Evolutionary conservation across 92 coral and sea anemone species (phyloP).

Genomic region (Epizoanthus scotinus): DNA sequence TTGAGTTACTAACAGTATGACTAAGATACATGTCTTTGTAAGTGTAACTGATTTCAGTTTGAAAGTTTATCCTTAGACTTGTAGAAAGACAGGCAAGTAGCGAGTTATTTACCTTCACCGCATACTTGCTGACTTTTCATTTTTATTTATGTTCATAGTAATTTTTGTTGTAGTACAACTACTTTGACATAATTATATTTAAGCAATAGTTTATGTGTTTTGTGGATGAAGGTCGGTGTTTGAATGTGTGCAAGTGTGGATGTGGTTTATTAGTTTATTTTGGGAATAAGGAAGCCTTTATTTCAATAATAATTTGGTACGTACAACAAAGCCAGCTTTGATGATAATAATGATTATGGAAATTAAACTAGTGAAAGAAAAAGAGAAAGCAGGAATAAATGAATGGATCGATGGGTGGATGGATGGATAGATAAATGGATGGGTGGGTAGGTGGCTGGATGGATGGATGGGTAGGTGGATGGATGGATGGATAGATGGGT

Average conservation of each 20-base stretch:
- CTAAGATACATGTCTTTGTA: no score
- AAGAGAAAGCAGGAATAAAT: neutral
- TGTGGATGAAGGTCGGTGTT: neutral
- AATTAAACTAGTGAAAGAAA: neutral
- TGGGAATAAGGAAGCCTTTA: no score
- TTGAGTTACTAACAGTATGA: no score
- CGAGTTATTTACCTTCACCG: no score
- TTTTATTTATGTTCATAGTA: no score
- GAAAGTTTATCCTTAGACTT: no score
- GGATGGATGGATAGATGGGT: neutral
- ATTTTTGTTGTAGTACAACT: neutral
- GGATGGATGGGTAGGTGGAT: no score
- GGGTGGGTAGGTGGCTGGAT: no score
- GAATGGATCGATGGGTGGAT: neutral
- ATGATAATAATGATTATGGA: neutral
- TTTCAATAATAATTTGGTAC: neutral
- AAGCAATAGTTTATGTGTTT: neutral
- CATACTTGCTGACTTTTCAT: no score
- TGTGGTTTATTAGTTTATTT: neutral
- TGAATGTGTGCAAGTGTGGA: neutral
- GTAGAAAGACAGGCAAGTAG: no score
- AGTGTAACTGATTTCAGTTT: neutral
- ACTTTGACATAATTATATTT: neutral
- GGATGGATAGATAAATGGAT: neutral
- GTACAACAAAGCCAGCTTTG: neutral